Conservation (phyloP, 1,140 invertebrate genomes). For the Acromyrmex charruanus region DNA sequence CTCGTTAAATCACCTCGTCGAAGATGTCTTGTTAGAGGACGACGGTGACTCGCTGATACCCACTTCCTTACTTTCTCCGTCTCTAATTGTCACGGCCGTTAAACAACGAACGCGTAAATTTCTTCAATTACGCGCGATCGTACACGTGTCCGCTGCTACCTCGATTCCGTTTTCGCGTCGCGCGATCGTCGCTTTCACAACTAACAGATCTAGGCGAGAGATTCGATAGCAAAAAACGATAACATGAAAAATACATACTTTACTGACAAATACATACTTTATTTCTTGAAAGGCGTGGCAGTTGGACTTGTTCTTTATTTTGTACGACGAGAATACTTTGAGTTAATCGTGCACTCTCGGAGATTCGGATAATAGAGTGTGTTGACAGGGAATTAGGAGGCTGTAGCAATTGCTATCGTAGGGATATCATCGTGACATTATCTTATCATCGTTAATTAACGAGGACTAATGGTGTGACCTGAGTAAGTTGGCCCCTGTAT, state of each 20-base stretch:
- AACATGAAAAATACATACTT: not conserved
- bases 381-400: not conserved
- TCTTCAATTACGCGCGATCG: conserved; percentile 53
- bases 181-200: conserved; percentile 29
- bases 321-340: not conserved
- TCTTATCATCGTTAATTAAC: conserved; percentile 51
- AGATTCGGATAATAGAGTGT: not conserved
- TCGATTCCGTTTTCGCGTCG: conserved; percentile 9
- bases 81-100: conserved; percentile 45
- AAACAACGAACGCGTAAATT: conserved; percentile 8
- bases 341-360: not conserved
- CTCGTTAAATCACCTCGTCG: conserved; percentile 52
- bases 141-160: not conserved
- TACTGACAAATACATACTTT: not conserved
- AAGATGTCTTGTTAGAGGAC: conserved; percentile 43
- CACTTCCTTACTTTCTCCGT: conserved; percentile 48
- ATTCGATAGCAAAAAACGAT: not conserved
- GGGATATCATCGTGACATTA: conserved; percentile 13
- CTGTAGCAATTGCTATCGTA: not conserved
- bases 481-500: not conserved
- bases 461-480: conserved; percentile 39
- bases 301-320: not conserved
- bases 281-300: not conserved
- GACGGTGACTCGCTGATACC: conserved; percentile 29
- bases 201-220: not conserved